Evolutionary conservation across 1,140 invertebrate species (phyloP).

Genomic region (Eriocheir sinensis): DNA sequence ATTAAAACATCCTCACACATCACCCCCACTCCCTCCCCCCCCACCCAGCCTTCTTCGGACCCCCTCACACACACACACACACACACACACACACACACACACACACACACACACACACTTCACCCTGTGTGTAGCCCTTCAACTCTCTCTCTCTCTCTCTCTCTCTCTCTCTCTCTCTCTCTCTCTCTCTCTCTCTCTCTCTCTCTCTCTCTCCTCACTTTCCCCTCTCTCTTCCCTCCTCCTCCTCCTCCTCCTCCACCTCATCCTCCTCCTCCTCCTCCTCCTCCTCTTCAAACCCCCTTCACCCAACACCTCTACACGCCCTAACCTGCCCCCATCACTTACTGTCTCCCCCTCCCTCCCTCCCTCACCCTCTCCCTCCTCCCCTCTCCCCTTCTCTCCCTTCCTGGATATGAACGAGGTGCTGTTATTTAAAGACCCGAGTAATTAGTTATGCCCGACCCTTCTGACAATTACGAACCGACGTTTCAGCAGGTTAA

Average conservation of each 20-base stretch:
- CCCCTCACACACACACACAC: neutral
- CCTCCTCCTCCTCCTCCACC: neutral
- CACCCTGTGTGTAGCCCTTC: neutral
- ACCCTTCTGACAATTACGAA: constrained; percentile 55
- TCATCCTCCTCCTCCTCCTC: neutral
- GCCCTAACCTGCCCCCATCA: neutral
- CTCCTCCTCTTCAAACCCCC: neutral
- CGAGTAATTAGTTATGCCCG: constrained; percentile 50
- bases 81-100: neutral
- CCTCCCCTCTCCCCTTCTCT: neutral
- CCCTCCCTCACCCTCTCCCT: neutral
- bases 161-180: constrained; percentile 36
- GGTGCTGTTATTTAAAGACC: constrained; percentile 67
- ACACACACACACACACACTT: neutral
- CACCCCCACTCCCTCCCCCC: no score
- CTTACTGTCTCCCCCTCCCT: neutral
- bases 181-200: constrained; percentile 39
- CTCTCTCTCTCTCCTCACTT: constrained; percentile 3
- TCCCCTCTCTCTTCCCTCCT: neutral
- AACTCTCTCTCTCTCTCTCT: neutral
- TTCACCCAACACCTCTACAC: neutral
- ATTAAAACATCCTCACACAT: no score
- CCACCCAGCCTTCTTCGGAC: no score
- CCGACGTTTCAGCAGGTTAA: constrained; percentile 52
- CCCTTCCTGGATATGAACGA: constrained; percentile 49